Conservation (phyloP, 2,797 vertebrate genomes). For the Danio jaintianensis region DNA sequence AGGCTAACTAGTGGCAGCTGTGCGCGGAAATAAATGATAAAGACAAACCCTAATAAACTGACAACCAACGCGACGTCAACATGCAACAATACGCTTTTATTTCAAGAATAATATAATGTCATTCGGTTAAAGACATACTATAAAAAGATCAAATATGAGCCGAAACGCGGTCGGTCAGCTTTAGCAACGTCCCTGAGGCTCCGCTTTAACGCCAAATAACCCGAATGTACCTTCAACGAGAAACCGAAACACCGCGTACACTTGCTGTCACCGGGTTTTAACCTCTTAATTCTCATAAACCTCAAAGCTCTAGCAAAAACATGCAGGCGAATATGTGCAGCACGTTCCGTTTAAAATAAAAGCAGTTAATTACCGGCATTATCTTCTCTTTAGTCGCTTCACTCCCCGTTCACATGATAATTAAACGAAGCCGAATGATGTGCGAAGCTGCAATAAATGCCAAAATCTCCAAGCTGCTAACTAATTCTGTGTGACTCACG, state of each 20-base stretch:
- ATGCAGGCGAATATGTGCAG: not conserved
- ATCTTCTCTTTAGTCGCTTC: slow-evolving; percentile 23
- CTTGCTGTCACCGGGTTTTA: not conserved
- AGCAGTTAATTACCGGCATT: not conserved
- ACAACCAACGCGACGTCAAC: not conserved
- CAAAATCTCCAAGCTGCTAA: not conserved
- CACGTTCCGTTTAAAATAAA: not conserved
- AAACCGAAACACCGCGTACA: slow-evolving; percentile 7
- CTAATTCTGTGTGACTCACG: not conserved
- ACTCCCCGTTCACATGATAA: not conserved
- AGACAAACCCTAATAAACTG: not conserved
- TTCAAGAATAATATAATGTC: not conserved
- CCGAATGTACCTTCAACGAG: not conserved
- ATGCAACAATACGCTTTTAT: not conserved
- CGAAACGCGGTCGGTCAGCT: not conserved
- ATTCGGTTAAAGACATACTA: not conserved
- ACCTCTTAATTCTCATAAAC: not conserved
- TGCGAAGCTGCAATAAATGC: not conserved
- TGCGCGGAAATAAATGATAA: not conserved
- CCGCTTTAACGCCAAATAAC: not conserved
- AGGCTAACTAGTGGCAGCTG: not conserved
- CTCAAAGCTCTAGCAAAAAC: not conserved
- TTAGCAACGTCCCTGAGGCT: not conserved
- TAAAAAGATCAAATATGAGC: not conserved
- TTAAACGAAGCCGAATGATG: not conserved